phyloP scores from a whole-genome alignment of 2,888 invertebrate genomes.

The Spisula subtruncata region DNA sequence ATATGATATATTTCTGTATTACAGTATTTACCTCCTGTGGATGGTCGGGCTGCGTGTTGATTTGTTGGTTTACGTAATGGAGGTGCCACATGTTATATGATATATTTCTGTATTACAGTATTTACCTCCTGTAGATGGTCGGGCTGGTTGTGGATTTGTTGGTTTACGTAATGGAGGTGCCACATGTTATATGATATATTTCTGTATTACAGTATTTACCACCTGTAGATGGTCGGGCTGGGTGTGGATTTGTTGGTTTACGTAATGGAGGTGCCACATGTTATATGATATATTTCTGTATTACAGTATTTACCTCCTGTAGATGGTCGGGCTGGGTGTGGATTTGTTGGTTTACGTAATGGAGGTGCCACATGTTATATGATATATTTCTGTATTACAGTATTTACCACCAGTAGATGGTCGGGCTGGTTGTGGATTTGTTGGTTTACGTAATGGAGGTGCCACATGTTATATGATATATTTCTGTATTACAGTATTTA shows the following conservation, averaged over 20 bases:
- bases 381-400: constrained; percentile 82
- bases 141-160: constrained; percentile 88
- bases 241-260: constrained; percentile 89
- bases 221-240: constrained; percentile 85
- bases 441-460: constrained; percentile 89
- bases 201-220: constrained; percentile 84
- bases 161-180: constrained; percentile 89
- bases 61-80: constrained; percentile 89
- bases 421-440: constrained; percentile 87
- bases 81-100: constrained; percentile 90
- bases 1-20: constrained; percentile 87
- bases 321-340: constrained; percentile 85
- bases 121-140: constrained; percentile 86
- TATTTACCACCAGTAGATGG: constrained; percentile 87
- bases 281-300: constrained; percentile 88
- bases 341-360: constrained; percentile 89
- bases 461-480: constrained; percentile 89
- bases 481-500: constrained; percentile 80
- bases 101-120: constrained; percentile 76
- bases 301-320: constrained; percentile 86
- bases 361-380: constrained; percentile 90
- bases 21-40: constrained; percentile 86
- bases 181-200: constrained; percentile 89
- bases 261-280: constrained; percentile 90
- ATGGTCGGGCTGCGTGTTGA: constrained; percentile 86